phyloP scores from a whole-genome alignment of 2,113 vertebrate genomes.

The Poecilia latipinna region DNA sequence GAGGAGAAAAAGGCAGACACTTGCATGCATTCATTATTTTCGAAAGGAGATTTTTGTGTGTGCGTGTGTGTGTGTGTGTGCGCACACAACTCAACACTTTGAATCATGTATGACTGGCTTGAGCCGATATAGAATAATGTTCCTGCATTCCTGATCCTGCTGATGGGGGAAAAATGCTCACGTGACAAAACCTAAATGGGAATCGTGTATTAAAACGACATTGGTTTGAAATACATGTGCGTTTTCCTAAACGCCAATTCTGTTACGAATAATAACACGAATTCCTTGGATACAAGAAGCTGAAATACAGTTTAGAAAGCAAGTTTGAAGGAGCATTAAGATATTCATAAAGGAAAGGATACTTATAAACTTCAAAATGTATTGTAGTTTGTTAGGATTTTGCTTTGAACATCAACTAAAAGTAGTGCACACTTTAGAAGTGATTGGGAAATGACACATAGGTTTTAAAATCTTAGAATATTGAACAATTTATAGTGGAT shows the following conservation, averaged over 20 bases:
- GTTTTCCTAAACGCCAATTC: background rate
- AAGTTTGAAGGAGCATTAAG: background rate
- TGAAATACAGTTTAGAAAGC: background rate
- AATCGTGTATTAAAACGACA: background rate
- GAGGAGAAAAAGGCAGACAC: slow-evolving; percentile 36
- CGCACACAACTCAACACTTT: background rate
- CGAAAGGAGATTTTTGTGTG: background rate
- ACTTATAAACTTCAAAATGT: background rate
- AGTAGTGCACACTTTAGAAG: no score
- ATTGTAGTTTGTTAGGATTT: background rate
- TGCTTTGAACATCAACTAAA: no score
- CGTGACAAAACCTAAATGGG: background rate
- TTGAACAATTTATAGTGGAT: no score
- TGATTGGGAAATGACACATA: no score
- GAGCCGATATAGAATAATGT: background rate
- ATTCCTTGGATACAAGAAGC: background rate
- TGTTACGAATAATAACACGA: background rate
- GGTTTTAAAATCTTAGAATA: no score
- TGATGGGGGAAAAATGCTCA: background rate
- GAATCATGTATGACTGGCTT: background rate
- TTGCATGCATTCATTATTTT: slow-evolving; percentile 33
- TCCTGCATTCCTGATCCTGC: background rate
- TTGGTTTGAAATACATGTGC: background rate
- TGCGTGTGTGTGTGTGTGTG: no score
- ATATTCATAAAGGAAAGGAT: background rate